Base-by-base conservation (phyloP, 2,888 invertebrate species). In the Dynastes grantii region DNA sequence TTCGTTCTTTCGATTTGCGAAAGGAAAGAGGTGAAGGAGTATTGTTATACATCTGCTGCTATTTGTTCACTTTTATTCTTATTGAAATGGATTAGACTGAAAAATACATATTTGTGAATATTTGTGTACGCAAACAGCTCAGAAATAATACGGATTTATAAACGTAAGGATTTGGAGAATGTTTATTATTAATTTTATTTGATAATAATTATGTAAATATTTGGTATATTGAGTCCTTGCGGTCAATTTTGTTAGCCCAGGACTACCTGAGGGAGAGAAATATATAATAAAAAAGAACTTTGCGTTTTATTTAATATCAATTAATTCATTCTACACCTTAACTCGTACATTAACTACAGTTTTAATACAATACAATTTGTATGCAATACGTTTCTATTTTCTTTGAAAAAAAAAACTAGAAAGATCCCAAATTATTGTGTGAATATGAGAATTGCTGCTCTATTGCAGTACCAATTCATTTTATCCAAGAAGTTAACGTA, bases 251-350 rank as follows among this genome's bases (percentile, higher is more conserved):
- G 88, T 88, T 88, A 88, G 88, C 88, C 87, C 88, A 88, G 88
- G 88, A 88, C 88, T 87, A 88, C 86, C 87, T 87, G 88, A 88
- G 88, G 88, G 88, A 88, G 88, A 88, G 88, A 88, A 88, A 83
- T 85, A 86, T 88, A 88, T 87, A 87, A 87, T 87, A 83, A 85
- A 84, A 37, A 78, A 80, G 37, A 61, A 45, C 2, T 29, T 8
- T 8, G 27, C 27, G 11, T 22, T 61, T 63, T 37, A 63, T 32
- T 63, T 29, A 37, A 37, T 27, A 13, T 13, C 2, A 63, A 11
- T 16, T 22, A 22, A 13, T 5, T n/a, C n/a, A 1, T 9, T n/a
- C 51, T 13, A 53, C n/a, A 13, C 53, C 11, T n/a, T 11, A 53
- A 53, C 13, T 37, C 37, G 22, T 37, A 5, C 6, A 37, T 37